Evolutionary conservation across 64 coral and sea anemone genomes (phyloP), one percentile per base, ranked within the genome.

Genomic region (Actinia equina): DNA sequence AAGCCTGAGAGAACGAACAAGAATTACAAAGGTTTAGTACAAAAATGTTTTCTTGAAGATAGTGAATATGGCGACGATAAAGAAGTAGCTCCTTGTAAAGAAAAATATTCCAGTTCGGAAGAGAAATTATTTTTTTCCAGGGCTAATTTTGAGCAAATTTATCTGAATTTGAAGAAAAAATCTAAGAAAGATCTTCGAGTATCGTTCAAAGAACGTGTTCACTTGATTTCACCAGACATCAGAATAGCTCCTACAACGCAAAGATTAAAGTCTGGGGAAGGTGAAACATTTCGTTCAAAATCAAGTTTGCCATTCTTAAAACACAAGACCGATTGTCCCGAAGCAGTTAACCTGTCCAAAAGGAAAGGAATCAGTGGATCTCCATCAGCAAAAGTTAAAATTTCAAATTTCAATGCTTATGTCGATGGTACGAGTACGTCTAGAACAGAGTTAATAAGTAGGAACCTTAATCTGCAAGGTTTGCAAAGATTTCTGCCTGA

Each of bases 401-500:
- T 3, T 41, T 74, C 69, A 41, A 25, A 74, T 37, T 74, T 74
- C 6, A 74, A 37, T 74, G 27, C 13, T 14, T 41, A 30, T 74
- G 69, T 74, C 15, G 26, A 74, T 13, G 69, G 69, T 2, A 74
- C 69, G 3, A 74, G 69, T 14, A 14, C 42, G 69, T 27, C 25
- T 41, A 74, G 27, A 74, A n/a, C n/a, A n/a, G n/a, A n/a, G n/a
- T n/a, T n/a, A n/a, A n/a, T n/a, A n/a, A 30, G 69, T 41, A 14
- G 69, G 26, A 41, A 26, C 14, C 0, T 5, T 41, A 41, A 12
- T 15, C 23, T 74, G 69, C 42, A 30, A 74, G 69, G 69, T 43
- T 80, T 88, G 62, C 43, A 59, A 62, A 53, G 20, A n/a, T 88
- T 60, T 63, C 52, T 88, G 5, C 56, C 86, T 13, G 15, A 79